A percentile compares a stretch with the other conserved stretches of the same genome.
phyloP scores from a whole-genome alignment of 2,888 invertebrate genomes.

The Eumacrocentrus americanus region DNA sequence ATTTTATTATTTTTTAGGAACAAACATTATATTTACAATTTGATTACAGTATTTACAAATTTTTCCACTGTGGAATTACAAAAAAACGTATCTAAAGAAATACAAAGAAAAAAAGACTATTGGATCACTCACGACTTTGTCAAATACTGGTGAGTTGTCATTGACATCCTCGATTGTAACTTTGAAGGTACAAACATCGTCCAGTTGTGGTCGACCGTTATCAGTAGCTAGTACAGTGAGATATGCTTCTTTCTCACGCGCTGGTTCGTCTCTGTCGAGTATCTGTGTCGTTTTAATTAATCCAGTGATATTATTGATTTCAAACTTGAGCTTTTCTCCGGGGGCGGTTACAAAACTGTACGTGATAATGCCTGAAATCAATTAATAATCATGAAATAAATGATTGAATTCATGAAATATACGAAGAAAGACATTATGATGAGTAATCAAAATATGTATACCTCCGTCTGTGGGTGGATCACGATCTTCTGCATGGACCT shows the following conservation, averaged over 20 bases:
- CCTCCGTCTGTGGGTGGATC: conserved; percentile 80
- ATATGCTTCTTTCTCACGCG: conserved; percentile 80
- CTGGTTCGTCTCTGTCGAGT: conserved; percentile 91
- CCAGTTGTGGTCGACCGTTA: conserved; percentile 87
- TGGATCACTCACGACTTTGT: conserved; percentile 73
- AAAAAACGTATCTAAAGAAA: conserved; percentile 5
- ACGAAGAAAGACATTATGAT: neutral
- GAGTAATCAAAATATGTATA: conserved; percentile 24
- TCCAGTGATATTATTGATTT: conserved; percentile 79
- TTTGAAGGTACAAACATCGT: conserved; percentile 92
- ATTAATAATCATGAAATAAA: neutral
- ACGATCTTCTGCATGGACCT: conserved; percentile 76
- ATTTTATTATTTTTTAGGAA: neutral
- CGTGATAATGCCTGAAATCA: conserved; percentile 69
- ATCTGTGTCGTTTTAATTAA: conserved; percentile 76
- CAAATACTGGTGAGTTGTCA: conserved; percentile 85
- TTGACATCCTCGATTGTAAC: conserved; percentile 91
- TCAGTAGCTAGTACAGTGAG: conserved; percentile 91
- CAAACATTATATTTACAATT: neutral
- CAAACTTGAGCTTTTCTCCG: conserved; percentile 78
- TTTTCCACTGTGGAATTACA: neutral
- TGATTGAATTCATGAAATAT: neutral
- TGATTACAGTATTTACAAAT: no score
- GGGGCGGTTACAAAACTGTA: conserved; percentile 82
- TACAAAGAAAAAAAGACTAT: neutral